Conservation (phyloP, 2,113 vertebrate genomes). For the Chloropsis hardwickii region DNA sequence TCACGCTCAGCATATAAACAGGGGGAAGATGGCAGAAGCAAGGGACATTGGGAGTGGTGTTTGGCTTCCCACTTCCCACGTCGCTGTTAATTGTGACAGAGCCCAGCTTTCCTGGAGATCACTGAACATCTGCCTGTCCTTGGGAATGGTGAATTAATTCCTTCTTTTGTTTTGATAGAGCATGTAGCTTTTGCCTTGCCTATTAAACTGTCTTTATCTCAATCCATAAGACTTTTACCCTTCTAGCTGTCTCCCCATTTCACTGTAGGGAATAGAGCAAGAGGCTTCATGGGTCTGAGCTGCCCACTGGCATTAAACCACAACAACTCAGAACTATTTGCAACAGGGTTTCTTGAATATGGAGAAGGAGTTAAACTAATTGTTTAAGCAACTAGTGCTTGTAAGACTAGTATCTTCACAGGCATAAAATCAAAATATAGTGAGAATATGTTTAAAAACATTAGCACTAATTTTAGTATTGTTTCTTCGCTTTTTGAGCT, state of each 20-base stretch:
- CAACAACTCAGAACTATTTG: background rate
- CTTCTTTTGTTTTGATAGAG: background rate
- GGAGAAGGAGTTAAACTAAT: background rate
- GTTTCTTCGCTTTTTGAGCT: background rate
- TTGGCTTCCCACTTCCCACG: background rate
- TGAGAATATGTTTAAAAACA: background rate
- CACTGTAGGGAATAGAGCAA: accelerated
- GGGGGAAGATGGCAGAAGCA: accelerated
- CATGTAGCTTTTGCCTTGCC: accelerated
- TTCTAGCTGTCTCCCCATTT: background rate
- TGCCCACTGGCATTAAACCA: background rate
- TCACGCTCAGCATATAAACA: accelerated
- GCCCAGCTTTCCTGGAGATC: background rate
- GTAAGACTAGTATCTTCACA: background rate
- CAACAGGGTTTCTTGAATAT: background rate
- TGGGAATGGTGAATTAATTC: background rate
- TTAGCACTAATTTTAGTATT: background rate
- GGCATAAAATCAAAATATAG: background rate
- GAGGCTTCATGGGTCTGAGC: accelerated
- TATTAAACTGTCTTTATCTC: background rate
- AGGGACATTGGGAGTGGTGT: accelerated
- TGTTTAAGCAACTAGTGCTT: background rate
- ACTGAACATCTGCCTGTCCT: background rate
- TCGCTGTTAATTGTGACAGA: accelerated
- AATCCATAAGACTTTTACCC: background rate